Evolutionary conservation across 2,113 vertebrate species (phyloP), one percentile per base, ranked within the genome.

Genomic region (Bubo bubo): DNA sequence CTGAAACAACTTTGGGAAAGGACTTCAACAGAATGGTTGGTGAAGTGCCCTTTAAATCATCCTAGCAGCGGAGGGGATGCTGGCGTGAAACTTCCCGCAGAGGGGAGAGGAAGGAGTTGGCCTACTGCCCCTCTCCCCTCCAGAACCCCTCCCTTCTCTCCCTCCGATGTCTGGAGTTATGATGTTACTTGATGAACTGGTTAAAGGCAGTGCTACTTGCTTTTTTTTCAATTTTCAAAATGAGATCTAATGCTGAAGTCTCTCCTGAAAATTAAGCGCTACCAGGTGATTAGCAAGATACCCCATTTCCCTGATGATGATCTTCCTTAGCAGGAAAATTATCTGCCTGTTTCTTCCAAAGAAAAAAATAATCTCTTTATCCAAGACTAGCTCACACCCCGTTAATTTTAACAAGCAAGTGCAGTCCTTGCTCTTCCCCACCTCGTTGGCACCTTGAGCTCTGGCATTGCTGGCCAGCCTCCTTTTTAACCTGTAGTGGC

Each of bases 21-120:
- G 80, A 96, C 93, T 92, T 77, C 49, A 58, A 27, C 66, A 47
- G 75, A 79, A 75, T 55, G 94, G 82, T 90, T 73, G 91, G 95
- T 70, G 82, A 92, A 71, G 72, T 32, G 83, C 59, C 92, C 88
- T 88, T 82, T 75, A 37, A 66, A 32, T 85, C 43, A 2, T 53
- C 47, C 50, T 23, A 21, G 86, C 55, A 35, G 50, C 1, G 0
- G 30, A 73, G 39, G 71, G 67, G 87, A 22, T 45, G 32, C 72
- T 4, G 74, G 66, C 62, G 80, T 26, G 39, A 37, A 30, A 41
- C 39, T 50, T 30, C 39, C 32, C 1, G 1, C 16, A 6, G 77
- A 60, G 50, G 67, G 76, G 67, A 74, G 81, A 77, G 64, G 59
- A 74, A 79, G 22, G 62, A 45, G 37, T 55, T 77, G 60, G 90